These are phyloP conservation scores for Marcusenius ussheri DNA, from an alignment of 2,113 vertebrate species.

Conservation along the genomic window DNA sequence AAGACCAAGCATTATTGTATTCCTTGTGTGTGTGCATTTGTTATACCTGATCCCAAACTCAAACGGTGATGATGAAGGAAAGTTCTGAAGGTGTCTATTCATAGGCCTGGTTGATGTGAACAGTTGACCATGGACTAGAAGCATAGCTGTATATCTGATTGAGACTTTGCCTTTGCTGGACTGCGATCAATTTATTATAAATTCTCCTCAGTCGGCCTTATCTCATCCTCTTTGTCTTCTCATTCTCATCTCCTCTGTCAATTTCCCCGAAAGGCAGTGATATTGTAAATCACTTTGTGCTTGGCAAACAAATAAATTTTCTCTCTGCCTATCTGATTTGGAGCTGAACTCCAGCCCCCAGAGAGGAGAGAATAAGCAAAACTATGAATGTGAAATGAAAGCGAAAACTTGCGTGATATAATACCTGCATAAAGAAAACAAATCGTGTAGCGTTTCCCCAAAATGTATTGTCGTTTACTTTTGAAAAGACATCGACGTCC, in stretches of 20 bases:
- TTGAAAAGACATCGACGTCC: constrained; percentile 25
- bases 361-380: constrained; percentile 17
- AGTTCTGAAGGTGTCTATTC: constrained; percentile 8
- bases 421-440: not conserved
- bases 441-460: constrained; percentile 19
- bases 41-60: not conserved
- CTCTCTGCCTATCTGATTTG: constrained; percentile 18
- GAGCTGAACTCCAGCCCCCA: constrained; percentile 15
- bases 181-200: constrained; percentile 23
- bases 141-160: constrained; percentile 25
- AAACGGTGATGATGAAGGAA: not conserved
- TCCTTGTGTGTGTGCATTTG: not conserved
- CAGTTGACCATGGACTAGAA: constrained; percentile 6
- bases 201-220: constrained; percentile 22
- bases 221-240: constrained; percentile 21
- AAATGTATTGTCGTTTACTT: constrained; percentile 24
- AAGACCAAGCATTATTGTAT: not conserved
- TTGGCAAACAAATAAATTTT: constrained; percentile 27
- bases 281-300: constrained; percentile 29
- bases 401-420: not conserved
- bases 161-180: constrained; percentile 22
- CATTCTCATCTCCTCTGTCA: constrained; percentile 23
- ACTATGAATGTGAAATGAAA: constrained; percentile 21
- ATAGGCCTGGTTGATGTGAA: not conserved
- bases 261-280: constrained; percentile 20